phyloP scores from a whole-genome alignment of 2,797 vertebrate species.

The Austrolebias charrua region DNA sequence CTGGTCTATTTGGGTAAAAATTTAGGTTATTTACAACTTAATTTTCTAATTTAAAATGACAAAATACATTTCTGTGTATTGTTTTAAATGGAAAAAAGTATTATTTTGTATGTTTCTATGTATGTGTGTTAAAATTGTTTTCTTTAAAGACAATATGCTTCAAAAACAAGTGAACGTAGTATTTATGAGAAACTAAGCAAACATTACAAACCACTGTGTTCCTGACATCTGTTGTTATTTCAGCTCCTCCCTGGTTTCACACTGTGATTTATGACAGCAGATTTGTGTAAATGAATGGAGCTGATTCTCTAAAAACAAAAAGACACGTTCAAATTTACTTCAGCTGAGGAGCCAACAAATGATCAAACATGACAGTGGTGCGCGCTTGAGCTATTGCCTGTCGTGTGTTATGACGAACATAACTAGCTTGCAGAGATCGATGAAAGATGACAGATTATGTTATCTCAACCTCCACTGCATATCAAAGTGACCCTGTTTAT shows the following conservation, averaged over 20 bases:
- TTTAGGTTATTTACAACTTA: not conserved
- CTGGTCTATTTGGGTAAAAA: too few species aligned
- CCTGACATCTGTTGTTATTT: slow-evolving; percentile 21
- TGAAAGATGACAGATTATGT: slow-evolving; percentile 66
- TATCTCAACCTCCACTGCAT: slow-evolving; percentile 55
- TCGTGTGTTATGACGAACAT: slow-evolving; percentile 57
- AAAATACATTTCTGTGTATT: not conserved
- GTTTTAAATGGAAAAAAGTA: not conserved
- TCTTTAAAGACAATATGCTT: slow-evolving; percentile 11
- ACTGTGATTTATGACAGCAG: slow-evolving; percentile 25
- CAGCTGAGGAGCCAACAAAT: slow-evolving; percentile 39
- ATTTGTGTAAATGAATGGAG: slow-evolving; percentile 39
- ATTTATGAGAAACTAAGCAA: slow-evolving; percentile 24
- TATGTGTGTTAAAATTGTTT: not conserved
- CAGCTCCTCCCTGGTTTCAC: slow-evolving; percentile 18
- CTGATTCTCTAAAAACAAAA: slow-evolving; percentile 39
- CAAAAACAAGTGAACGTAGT: slow-evolving; percentile 4
- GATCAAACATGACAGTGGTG: slow-evolving; percentile 64
- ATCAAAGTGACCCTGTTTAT: slow-evolving; percentile 53
- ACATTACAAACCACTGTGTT: slow-evolving; percentile 19
- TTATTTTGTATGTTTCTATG: not conserved
- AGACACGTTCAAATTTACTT: slow-evolving; percentile 39
- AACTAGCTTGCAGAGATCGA: slow-evolving; percentile 56
- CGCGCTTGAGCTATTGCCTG: slow-evolving; percentile 53
- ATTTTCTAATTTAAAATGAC: not conserved